These are phyloP conservation scores for Homarus gammarus DNA, from an alignment of 2,888 invertebrate species.

Conservation along the genomic window DNA sequence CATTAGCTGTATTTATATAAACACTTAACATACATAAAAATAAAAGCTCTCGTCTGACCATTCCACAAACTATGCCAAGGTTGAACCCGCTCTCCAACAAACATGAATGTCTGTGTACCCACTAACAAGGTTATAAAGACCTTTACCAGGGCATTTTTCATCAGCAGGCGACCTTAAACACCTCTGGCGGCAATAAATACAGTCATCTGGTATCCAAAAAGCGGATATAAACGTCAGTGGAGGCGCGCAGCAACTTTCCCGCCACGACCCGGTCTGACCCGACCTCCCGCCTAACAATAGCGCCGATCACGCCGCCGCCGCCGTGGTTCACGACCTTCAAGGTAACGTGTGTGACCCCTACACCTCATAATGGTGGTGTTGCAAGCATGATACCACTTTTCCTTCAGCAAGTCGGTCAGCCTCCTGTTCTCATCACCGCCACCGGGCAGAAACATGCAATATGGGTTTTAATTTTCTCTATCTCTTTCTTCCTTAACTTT, in stretches of 20 bases:
- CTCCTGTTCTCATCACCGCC: background rate
- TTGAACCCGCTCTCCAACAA: background rate
- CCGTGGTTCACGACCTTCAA: background rate
- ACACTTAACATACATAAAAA: no score
- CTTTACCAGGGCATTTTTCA: background rate
- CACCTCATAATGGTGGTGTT: background rate
- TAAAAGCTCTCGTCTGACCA: no score
- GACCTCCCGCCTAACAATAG: background rate
- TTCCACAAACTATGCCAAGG: no score
- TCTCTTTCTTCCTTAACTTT: no score
- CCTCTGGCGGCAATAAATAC: background rate
- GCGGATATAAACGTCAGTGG: background rate
- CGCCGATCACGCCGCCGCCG: background rate
- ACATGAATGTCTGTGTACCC: background rate
- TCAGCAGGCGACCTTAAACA: background rate
- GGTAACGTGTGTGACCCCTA: background rate
- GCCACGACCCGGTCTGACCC: background rate
- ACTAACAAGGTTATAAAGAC: background rate
- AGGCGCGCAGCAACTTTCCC: background rate
- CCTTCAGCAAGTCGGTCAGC: background rate
- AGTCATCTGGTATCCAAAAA: background rate
- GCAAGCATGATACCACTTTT: background rate
- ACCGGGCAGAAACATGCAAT: background rate
- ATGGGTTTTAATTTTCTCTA: no score
- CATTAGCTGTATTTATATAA: no score